Evolutionary conservation across 1,140 invertebrate species (phyloP).

Genomic region (Aethina tumida): DNA sequence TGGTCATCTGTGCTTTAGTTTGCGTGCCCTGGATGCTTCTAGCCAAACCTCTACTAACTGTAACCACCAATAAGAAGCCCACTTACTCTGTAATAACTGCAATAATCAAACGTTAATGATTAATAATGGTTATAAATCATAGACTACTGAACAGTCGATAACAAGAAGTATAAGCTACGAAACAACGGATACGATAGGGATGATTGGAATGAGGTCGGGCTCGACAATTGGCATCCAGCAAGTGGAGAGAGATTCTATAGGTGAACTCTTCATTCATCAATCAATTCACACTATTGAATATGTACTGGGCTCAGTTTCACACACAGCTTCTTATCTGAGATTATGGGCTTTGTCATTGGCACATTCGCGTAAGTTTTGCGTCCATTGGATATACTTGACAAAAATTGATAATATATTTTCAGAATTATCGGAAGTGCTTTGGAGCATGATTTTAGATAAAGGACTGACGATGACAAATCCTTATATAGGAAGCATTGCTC

Average conservation of each 20-base stretch:
- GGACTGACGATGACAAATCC: constrained; percentile 47
- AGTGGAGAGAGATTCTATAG: constrained; percentile 68
- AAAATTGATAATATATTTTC: constrained; percentile 14
- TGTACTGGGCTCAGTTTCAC: constrained; percentile 91
- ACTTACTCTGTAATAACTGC: too few species aligned
- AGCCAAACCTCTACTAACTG: constrained; percentile 79
- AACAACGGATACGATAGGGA: too few species aligned
- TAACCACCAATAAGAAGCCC: constrained; percentile 42
- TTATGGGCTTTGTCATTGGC: constrained; percentile 95
- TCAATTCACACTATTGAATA: constrained; percentile 99
- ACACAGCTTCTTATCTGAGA: constrained; percentile 95
- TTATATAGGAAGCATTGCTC: constrained; percentile 58
- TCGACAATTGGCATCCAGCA: constrained; percentile 37
- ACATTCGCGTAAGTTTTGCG: constrained; percentile 76
- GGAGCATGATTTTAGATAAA: constrained; percentile 85
- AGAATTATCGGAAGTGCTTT: constrained; percentile 95
- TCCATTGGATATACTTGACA: neutral
- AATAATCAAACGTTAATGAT: too few species aligned
- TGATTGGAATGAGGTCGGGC: too few species aligned
- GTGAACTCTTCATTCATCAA: constrained; percentile 89
- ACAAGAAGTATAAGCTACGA: too few species aligned
- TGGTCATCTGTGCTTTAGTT: constrained; percentile 76
- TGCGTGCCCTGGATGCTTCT: constrained; percentile 95
- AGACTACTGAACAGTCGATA: too few species aligned
- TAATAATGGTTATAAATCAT: too few species aligned